phyloP scores from a whole-genome alignment of 2,888 invertebrate genomes.

The Epicampocera succincta region DNA sequence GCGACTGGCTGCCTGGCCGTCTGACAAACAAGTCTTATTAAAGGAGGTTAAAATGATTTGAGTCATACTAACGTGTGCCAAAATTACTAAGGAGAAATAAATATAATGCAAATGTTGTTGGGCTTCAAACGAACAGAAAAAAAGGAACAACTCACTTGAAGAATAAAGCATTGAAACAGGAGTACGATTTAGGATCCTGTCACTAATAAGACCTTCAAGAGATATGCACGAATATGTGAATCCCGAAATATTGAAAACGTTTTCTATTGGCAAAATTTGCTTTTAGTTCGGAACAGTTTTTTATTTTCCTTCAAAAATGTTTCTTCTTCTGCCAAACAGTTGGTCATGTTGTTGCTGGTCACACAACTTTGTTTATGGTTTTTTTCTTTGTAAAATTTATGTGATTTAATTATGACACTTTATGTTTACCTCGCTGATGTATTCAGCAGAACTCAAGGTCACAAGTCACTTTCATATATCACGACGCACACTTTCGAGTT shows the following conservation, averaged over 20 bases:
- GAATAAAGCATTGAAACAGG: no score
- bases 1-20: background rate
- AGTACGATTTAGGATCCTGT: no score
- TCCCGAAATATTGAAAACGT: no score
- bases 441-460: background rate
- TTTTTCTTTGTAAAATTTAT: slow-evolving; percentile 4
- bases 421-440: background rate
- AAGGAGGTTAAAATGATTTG: background rate
- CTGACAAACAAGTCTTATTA: background rate
- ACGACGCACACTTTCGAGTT: no score
- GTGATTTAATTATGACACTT: background rate
- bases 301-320: no score
- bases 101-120: background rate
- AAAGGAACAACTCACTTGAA: background rate
- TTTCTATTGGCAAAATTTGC: no score
- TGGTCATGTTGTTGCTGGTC: no score
- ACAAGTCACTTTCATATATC: background rate
- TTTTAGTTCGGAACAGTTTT: no score
- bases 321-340: no score
- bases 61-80: background rate
- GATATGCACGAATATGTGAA: no score
- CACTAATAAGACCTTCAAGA: no score
- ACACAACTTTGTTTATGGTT: background rate
- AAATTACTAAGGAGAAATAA: background rate
- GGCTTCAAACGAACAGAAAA: background rate